Evolutionary conservation across 2,113 vertebrate genomes (phyloP), one percentile per base, ranked within the genome.

Genomic region (Mastomys natalensis): DNA sequence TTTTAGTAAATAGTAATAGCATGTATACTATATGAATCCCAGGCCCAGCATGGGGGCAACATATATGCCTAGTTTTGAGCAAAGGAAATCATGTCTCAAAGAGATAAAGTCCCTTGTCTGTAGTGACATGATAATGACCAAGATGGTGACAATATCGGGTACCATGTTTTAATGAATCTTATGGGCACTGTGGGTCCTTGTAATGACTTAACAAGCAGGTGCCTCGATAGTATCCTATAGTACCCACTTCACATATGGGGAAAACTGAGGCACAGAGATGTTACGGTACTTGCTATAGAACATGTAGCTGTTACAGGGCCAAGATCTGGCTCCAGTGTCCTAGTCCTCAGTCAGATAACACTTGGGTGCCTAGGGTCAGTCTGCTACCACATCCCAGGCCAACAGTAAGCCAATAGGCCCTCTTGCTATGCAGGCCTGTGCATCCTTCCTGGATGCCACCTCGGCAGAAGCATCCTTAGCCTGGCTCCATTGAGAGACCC

Each of bases 71-170:
- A 15, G 92, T 80, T 88, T 78, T 76, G 81, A 22, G 29, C 72
- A 77, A 64, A 84, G 74, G 26, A 68, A 68, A 53, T 34, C 48
- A 81, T 48, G 37, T 62, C 37, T 81, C 24, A 15, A n/a, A 90
- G 51, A 45, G 60, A 22, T 64, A 12, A 89, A 22, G 48, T 43
- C 17, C 9, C 53, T 60, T 64, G 17, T 66, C 74, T 43, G 1
- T 31, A 62, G 7, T 21, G 37, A 58, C 3, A 7, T 1, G 8
- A 43, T 31, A 11, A 17, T 64, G 81, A 77, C 45, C 6, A 0
- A 0, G 0, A 80, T 37, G 62, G 22, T 1, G 37, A 26, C 2
- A 21, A 19, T 24, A 6, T 62, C 73, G 3, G 37, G 17, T 8
- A 0, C 26, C 53, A 5, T 58, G 12, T 87, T 11, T 68, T 24